A percentile compares a stretch with the other conserved stretches of the same genome.
phyloP scores from a whole-genome alignment of 2,888 invertebrate genomes.

The Cephus nigrinus region DNA sequence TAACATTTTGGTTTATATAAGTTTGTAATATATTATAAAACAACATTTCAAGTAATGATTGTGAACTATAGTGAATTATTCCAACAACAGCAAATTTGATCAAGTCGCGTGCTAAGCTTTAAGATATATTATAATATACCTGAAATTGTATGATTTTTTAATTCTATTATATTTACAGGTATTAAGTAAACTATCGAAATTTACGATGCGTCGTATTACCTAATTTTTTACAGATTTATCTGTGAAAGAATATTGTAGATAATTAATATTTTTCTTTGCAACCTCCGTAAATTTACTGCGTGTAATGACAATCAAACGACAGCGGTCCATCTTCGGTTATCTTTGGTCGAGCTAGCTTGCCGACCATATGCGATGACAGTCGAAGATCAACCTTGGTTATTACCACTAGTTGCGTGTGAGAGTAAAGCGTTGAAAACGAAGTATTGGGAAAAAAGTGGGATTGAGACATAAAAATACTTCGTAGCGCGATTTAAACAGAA shows the following conservation, averaged over 20 bases:
- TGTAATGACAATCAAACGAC: not conserved
- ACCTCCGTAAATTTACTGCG: not conserved
- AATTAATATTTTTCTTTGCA: not conserved
- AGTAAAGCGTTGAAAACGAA: not conserved
- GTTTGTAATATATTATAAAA: too few relatives aligned
- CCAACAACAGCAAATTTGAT: not conserved
- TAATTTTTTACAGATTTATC: not conserved
- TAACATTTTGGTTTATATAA: too few relatives aligned
- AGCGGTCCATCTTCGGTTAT: not conserved
- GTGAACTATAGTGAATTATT: not conserved
- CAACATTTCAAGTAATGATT: not conserved
- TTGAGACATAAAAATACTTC: not conserved
- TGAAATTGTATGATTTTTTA: too few relatives aligned
- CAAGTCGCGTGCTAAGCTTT: not conserved
- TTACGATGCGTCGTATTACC: not conserved
- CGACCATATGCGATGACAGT: not conserved
- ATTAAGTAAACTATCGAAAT: not conserved
- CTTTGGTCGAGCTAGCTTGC: not conserved
- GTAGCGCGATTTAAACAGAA: not conserved
- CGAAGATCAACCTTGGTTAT: not conserved
- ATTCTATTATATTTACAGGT: too few relatives aligned
- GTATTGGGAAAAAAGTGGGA: not conserved
- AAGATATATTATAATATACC: too few relatives aligned
- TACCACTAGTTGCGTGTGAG: not conserved
- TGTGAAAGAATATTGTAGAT: not conserved